Evolutionary conservation across 1,140 invertebrate genomes (phyloP), one percentile per base, ranked within the genome.

Genomic region (Papilio aristodemus): DNA sequence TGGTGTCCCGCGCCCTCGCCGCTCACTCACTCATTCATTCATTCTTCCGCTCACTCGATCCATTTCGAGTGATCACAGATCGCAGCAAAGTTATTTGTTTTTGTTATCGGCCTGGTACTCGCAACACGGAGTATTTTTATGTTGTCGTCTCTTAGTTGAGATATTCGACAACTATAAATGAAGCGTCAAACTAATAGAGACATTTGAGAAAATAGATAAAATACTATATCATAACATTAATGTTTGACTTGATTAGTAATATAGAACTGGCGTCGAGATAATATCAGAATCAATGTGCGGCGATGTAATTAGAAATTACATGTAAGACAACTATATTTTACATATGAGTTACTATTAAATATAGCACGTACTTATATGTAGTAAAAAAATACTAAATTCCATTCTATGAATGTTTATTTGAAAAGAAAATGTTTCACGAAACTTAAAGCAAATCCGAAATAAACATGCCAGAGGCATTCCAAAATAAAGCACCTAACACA

Each of bases 61-160:
- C 78, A 77, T 80, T 81, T 82, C 83, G 84, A 86, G 83, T 86
- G 83, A 86, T 87, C 83, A 73, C 73, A 77, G 83, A 86, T 86
- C 84, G 75, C 71, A 69, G 75, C 76, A 71, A 71, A 71, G 54
- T 46, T 62, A 67, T 70, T 79, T 79, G 76, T 76, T 79, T 69
- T 69, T 72, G 60, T 71, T 54, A 54, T 25, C 71, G 71, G 69
- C 69, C 32, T 63, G 39, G 63, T 67, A 69, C 71, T 72, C 64
- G 70, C 70, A 66, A 70, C 73, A 74, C 64, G 62, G 7, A 19
- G 27, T 25, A 41, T 66, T 46, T 66, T 66, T 66, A 43, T 46
- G 25, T n/a, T 66, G 22, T 66, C 41, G 10, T 5, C 27, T 43
- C 25, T 66, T 46, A 41, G 50, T 32, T 37, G 59, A 62, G 46